phyloP scores from a whole-genome alignment of 2,797 vertebrate species.

The Sparidentex hasta region DNA sequence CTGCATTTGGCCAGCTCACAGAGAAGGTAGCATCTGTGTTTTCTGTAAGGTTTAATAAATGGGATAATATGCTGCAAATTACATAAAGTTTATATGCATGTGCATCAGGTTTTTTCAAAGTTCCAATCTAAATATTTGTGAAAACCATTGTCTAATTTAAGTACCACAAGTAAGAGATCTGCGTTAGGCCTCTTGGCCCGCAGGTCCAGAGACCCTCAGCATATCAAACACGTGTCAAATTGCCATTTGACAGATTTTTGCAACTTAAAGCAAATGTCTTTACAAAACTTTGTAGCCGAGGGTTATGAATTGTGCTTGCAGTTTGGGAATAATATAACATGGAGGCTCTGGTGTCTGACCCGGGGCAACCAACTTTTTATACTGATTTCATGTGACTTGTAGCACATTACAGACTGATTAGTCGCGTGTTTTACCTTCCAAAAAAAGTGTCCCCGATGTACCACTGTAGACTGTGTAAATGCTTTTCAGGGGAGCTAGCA shows the following conservation, averaged over 20 bases:
- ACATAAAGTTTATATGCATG: no score
- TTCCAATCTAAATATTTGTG: background rate
- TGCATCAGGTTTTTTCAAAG: background rate
- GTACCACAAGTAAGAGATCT: background rate
- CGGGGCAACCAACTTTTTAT: no score
- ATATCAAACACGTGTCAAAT: background rate
- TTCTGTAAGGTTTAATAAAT: background rate
- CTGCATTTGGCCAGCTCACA: slow-evolving; percentile 94
- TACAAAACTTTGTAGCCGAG: no score
- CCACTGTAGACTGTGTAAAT: no score
- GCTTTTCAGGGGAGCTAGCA: no score
- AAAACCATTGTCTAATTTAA: background rate
- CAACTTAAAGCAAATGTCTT: background rate
- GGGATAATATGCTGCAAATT: background rate
- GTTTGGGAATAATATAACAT: no score
- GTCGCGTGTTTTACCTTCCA: no score
- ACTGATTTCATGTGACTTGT: no score
- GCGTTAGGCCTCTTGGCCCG: background rate
- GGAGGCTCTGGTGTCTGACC: no score
- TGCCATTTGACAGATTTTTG: background rate
- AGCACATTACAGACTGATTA: no score
- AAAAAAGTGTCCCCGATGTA: no score
- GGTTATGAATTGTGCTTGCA: no score
- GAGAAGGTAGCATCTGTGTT: slow-evolving; percentile 89
- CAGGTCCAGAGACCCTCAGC: background rate